phyloP scores from a whole-genome alignment of 2,888 invertebrate genomes.

The Baccha elongata region DNA sequence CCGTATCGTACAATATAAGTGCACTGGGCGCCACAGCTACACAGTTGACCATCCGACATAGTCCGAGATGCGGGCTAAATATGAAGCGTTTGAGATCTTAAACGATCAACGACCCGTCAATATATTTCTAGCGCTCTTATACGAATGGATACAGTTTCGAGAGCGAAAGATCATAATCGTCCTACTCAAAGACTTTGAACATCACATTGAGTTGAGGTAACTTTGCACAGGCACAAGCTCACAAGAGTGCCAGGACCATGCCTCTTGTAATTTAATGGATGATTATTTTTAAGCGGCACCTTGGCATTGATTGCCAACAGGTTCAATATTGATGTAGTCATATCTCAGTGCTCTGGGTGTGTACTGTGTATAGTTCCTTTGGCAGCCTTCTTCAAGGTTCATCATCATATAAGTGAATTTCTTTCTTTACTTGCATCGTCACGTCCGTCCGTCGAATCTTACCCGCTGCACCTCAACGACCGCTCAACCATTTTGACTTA shows the following conservation, averaged over 20 bases:
- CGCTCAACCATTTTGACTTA: conserved; percentile 39
- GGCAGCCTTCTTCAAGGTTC: conserved; percentile 70
- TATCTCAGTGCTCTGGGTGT: conserved; percentile 31
- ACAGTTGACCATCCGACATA: neutral
- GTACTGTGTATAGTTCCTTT: conserved; percentile 31
- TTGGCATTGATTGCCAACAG: conserved; percentile 73
- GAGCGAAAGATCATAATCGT: conserved; percentile 54
- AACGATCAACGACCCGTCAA: conserved; percentile 67
- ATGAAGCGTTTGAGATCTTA: conserved; percentile 42
- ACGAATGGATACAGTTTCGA: conserved; percentile 53
- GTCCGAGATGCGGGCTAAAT: neutral
- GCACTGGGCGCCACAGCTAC: conserved; percentile 55
- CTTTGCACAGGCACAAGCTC: neutral
- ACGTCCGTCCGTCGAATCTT: neutral
- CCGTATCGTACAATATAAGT: conserved; percentile 49
- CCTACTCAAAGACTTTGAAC: conserved; percentile 21
- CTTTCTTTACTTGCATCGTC: neutral
- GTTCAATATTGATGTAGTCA: conserved; percentile 68
- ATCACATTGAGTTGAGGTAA: conserved; percentile 7
- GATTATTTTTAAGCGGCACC: conserved; percentile 73
- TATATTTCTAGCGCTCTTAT: conserved; percentile 50
- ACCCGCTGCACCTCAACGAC: neutral
- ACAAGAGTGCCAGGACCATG: conserved; percentile 14
- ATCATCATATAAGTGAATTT: conserved; percentile 33
- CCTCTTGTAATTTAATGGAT: conserved; percentile 54